Conservation (phyloP, 2,888 invertebrate genomes). For the Nudaria mundana region DNA sequence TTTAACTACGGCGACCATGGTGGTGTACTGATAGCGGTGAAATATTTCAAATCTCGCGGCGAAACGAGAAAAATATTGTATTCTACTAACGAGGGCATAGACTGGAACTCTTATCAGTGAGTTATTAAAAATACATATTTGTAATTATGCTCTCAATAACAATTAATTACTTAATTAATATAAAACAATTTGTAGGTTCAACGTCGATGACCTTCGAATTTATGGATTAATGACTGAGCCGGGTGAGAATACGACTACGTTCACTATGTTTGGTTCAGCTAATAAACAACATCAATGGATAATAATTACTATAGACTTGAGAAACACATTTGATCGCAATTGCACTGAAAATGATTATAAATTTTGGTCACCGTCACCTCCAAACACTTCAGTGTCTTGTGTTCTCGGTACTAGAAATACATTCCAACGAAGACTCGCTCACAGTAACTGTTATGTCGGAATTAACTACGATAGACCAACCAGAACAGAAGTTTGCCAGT, state of each 20-base stretch:
- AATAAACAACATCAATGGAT: conserved; percentile 91
- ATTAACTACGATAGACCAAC: conserved; percentile 86
- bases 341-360: conserved; percentile 91
- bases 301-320: conserved; percentile 86
- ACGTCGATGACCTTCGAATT: conserved; percentile 87
- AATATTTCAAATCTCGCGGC: conserved; percentile 87
- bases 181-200: conserved; percentile 77
- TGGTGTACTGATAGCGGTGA: conserved; percentile 92
- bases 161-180: conserved; percentile 19
- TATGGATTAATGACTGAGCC: conserved; percentile 96
- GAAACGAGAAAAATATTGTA: conserved; percentile 91
- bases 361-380: conserved; percentile 90
- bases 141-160: conserved; percentile 14
- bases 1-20: conserved; percentile 96
- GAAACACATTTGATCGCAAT: conserved; percentile 78
- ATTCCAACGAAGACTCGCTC: conserved; percentile 87
- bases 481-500: conserved; percentile 87
- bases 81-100: conserved; percentile 92
- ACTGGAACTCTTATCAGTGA: conserved; percentile 86
- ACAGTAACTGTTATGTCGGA: conserved; percentile 91
- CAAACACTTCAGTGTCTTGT: conserved; percentile 83
- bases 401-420: conserved; percentile 89
- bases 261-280: conserved; percentile 94
- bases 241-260: conserved; percentile 95
- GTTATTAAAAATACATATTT: conserved; percentile 33